Evolutionary conservation across 2,888 invertebrate genomes (phyloP).

Genomic region (Ametastegia equiseti): DNA sequence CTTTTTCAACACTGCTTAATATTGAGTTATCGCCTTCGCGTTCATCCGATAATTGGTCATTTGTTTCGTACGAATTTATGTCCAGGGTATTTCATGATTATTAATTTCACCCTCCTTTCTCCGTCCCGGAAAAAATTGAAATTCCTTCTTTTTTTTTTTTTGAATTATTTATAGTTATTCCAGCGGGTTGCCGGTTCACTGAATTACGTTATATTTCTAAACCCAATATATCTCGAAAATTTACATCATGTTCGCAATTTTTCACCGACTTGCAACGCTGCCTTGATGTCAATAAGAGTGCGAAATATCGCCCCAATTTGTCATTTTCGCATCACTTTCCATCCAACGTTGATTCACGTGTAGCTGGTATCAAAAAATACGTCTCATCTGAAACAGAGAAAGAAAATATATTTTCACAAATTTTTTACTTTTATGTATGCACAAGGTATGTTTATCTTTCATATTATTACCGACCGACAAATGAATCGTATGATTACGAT

Average conservation of each 20-base stretch:
- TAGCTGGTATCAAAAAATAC: not conserved
- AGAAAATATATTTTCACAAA: not conserved
- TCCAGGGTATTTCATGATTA: slow-evolving; percentile 6
- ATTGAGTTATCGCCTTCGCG: slow-evolving; percentile 22
- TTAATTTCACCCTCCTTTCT: not conserved
- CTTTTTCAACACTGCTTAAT: slow-evolving; percentile 26
- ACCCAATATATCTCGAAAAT: not conserved
- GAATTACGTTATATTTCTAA: slow-evolving; percentile 5
- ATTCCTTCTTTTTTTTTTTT: not conserved
- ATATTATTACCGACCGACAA: no score
- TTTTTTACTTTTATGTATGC: no score
- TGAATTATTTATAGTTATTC: not conserved
- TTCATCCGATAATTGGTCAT: slow-evolving; percentile 40
- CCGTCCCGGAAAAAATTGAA: not conserved
- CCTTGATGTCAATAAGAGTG: slow-evolving; percentile 5
- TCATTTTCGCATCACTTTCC: slow-evolving; percentile 27
- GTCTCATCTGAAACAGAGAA: slow-evolving; percentile 31
- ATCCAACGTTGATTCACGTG: not conserved
- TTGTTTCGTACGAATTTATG: slow-evolving; percentile 21
- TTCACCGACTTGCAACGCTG: not conserved
- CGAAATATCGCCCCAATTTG: slow-evolving; percentile 13
- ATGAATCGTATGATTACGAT: no score
- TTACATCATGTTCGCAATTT: slow-evolving; percentile 14
- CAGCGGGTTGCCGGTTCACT: not conserved
- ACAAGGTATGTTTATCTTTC: no score